Conservation (phyloP, 37 sponge, comb jelly and placozoan genomes). For the Oopsacas minuta region DNA sequence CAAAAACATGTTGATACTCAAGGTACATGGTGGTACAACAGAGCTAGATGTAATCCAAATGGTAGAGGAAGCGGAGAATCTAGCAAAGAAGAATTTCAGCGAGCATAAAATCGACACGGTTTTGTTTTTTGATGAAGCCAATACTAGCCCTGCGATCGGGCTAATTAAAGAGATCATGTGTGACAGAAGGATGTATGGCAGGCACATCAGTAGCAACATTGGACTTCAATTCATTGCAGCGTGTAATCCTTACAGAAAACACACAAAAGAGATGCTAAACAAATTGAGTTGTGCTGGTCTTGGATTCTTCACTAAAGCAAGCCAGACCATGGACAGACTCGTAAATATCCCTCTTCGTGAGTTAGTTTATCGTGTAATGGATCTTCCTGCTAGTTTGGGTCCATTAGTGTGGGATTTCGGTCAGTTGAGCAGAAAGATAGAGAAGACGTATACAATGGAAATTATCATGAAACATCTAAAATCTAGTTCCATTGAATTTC, state of each 20-base stretch:
- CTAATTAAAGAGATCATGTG: slow-evolving; percentile 98
- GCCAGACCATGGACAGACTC: slow-evolving; percentile 10
- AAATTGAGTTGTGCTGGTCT: slow-evolving; percentile 15
- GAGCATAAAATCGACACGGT: slow-evolving; percentile 45
- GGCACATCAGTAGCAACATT: slow-evolving; percentile 42
- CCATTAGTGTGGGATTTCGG: slow-evolving; percentile 95
- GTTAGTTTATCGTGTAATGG: slow-evolving; percentile 83
- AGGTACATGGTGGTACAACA: slow-evolving; percentile 72
- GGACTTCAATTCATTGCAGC: slow-evolving; percentile 80
- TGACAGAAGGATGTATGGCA: slow-evolving; percentile 68
- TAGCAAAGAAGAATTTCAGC: slow-evolving; percentile 30
- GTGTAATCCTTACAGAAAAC: slow-evolving; percentile 74
- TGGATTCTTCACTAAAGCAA: neutral
- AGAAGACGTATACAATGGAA: slow-evolving; percentile 44
- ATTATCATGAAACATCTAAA: slow-evolving; percentile 69
- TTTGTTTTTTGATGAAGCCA: slow-evolving; percentile 99
- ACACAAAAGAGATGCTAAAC: slow-evolving; percentile 1
- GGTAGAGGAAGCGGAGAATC: slow-evolving; percentile 38
- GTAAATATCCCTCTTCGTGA: slow-evolving; percentile 67
- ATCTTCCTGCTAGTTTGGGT: slow-evolving; percentile 72
- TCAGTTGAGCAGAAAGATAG: slow-evolving; percentile 47
- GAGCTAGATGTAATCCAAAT: slow-evolving; percentile 31
- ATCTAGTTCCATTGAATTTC: neutral
- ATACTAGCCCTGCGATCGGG: slow-evolving; percentile 83
- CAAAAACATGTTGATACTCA: slow-evolving; percentile 51